Conservation (phyloP, 2,888 invertebrate species). For the Mactromeris polynyma region DNA sequence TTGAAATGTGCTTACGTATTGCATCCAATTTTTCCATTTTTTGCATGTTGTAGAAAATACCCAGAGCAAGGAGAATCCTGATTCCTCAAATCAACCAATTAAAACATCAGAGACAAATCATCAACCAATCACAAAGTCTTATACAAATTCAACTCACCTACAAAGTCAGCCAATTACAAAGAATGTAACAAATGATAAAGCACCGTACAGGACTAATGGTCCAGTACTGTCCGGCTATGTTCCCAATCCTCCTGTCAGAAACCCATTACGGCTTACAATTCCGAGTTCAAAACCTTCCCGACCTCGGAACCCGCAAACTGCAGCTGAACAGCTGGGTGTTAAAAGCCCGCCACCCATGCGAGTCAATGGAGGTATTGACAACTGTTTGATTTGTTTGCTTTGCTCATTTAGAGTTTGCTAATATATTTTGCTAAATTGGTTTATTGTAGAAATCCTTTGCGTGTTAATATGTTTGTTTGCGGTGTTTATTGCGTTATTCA, state of each 20-base stretch:
- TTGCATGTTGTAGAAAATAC: constrained; percentile 76
- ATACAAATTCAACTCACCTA: constrained; percentile 29
- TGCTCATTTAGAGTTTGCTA: constrained; percentile 12
- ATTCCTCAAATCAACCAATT: constrained; percentile 69
- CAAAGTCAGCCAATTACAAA: constrained; percentile 29
- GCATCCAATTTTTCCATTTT: constrained; percentile 42
- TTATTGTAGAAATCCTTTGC: neutral
- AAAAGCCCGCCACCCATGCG: constrained; percentile 77
- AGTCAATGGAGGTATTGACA: constrained; percentile 73
- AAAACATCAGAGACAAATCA: constrained; percentile 71
- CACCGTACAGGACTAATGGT: constrained; percentile 61
- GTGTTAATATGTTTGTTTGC: neutral
- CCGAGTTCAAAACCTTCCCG: constrained; percentile 62
- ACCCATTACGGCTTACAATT: constrained; percentile 61
- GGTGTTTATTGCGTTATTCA: neutral
- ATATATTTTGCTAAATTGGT: neutral
- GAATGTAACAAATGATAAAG: constrained; percentile 50
- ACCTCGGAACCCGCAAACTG: constrained; percentile 75
- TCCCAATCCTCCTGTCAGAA: constrained; percentile 70
- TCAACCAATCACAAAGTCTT: constrained; percentile 68
- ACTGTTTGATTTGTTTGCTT: constrained; percentile 32
- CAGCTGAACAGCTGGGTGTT: constrained; percentile 81
- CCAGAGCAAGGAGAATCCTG: constrained; percentile 63
- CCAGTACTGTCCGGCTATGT: constrained; percentile 58
- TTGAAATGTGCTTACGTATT: constrained; percentile 22